Percentiles rank a stretch among this genome's conserved stretches.
These are phyloP conservation scores for Artibeus lituratus DNA, from an alignment of 2,797 vertebrate species.

Conservation along the genomic window DNA sequence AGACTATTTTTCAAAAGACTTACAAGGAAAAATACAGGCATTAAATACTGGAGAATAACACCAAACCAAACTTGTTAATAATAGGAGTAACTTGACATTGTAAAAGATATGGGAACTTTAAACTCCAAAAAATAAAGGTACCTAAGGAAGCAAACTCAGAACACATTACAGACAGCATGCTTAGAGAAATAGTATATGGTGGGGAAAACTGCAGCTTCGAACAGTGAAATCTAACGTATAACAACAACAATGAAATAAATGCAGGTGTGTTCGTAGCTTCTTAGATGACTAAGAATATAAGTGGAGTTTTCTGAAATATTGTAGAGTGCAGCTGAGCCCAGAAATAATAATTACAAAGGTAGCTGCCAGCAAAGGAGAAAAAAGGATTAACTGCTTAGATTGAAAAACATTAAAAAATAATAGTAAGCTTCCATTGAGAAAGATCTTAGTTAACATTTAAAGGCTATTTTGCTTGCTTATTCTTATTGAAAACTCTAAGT, in stretches of 20 bases:
- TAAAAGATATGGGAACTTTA: background rate
- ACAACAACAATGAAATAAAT: constrained; percentile 27
- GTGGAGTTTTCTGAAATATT: constrained; percentile 39
- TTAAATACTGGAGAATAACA: constrained; percentile 75
- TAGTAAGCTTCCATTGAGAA: background rate
- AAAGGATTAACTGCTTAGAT: background rate
- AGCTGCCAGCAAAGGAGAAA: background rate
- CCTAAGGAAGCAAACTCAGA: background rate
- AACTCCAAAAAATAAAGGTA: background rate
- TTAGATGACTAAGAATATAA: background rate
- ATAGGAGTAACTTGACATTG: background rate
- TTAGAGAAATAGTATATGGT: constrained; percentile 16
- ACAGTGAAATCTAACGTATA: background rate
- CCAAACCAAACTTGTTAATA: constrained; percentile 62
- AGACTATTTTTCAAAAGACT: constrained; percentile 84
- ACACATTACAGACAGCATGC: background rate
- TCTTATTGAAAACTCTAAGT: background rate
- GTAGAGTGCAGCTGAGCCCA: constrained; percentile 32
- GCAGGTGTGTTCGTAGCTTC: background rate
- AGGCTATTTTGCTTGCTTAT: background rate
- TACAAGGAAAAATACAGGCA: constrained; percentile 75
- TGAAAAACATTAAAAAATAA: background rate
- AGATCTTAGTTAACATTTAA: constrained; percentile 6
- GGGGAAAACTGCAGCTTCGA: background rate
- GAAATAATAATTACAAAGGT: constrained; percentile 35